Evolutionary conservation across 2,113 vertebrate species (phyloP).

Genomic region (Trematomus loennbergii): DNA sequence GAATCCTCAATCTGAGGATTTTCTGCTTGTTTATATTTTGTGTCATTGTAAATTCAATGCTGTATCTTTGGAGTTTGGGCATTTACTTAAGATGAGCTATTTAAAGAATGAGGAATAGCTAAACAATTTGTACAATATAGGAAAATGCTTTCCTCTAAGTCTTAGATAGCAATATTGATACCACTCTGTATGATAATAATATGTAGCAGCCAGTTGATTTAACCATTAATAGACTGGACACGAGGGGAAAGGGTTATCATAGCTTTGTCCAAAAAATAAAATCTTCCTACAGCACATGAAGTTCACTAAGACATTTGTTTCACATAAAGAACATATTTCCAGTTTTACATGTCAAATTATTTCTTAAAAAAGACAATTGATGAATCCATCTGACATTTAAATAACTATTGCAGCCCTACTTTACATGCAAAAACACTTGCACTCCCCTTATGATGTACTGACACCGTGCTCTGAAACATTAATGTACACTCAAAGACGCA

Average conservation of each 20-base stretch:
- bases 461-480: not conserved
- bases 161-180: no score
- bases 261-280: no score
- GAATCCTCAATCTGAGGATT: not conserved
- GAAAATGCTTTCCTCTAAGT: no score
- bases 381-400: not conserved
- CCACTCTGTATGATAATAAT: not conserved
- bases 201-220: not conserved
- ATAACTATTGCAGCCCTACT: not conserved
- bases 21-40: not conserved
- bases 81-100: no score
- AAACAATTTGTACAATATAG: no score
- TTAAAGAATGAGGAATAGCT: no score
- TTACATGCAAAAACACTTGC: not conserved
- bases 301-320: not conserved
- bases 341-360: not conserved
- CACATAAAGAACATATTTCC: not conserved
- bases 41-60: not conserved
- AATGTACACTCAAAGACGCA: not conserved
- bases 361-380: not conserved
- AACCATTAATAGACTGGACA: no score
- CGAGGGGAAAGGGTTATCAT: no score
- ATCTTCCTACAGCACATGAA: not conserved
- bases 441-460: not conserved
- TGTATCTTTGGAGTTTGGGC: no score